Base-by-base conservation (phyloP, 1,140 invertebrate species). In the Scaptomyza pallida region DNA sequence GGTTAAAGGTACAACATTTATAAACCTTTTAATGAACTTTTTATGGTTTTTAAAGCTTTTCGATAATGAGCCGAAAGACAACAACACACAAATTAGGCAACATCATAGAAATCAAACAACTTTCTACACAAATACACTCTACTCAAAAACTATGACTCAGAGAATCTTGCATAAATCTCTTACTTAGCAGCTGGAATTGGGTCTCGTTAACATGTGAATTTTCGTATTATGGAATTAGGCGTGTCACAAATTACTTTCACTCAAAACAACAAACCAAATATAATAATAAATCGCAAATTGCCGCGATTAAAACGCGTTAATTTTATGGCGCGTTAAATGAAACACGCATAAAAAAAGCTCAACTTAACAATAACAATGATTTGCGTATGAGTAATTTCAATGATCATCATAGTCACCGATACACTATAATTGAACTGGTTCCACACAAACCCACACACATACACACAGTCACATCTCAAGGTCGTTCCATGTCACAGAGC, bases 401-500 rank as follows among this genome's bases (percentile, higher is more conserved):
- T 21, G 37, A 9, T 5, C 9, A 9, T 5, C 9, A 65, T 26
- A 26, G 23, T 26, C 23, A 26, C n/a, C n/a, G n/a, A n/a, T n/a
- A n/a, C n/a, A n/a, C 5, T 26, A 71, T 75, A 83, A 82, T 75
- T 82, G 72, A 71, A 68, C 62, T 67, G 70, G 43, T 70, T 72
- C 33, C 48, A 48, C 37, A 26, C n/a, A n/a, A n/a, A n/a, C n/a
- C n/a, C n/a, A n/a, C n/a, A 21, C 19, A 21, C n/a, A n/a, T n/a
- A n/a, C n/a, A n/a, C n/a, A n/a, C n/a, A n/a, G n/a, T n/a, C n/a
- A n/a, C 70, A 44, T 62, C 72, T 77, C 81, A 85, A 85, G 81
- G 81, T 85, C 81, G 81, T 85, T 77, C 70, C 81, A 62, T 76
- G 74, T 65, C 75, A 85, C 75, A 85, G 63, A 68, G 81, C 61